Percentiles rank a stretch among this genome's conserved stretches.
phyloP scores from a whole-genome alignment of 2,888 invertebrate genomes.

The Germaria angustata region DNA sequence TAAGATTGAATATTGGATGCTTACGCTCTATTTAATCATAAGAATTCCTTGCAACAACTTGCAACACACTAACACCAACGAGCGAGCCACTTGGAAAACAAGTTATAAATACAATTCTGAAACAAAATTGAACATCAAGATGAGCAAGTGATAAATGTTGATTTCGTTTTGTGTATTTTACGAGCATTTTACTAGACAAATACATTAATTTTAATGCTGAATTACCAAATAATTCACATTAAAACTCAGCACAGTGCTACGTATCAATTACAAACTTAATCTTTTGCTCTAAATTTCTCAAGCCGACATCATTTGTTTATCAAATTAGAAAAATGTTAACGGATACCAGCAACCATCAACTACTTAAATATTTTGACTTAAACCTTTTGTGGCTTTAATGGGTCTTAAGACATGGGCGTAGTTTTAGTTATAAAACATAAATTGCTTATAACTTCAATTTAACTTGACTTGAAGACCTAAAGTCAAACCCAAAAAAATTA shows the following conservation, averaged over 20 bases:
- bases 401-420: constrained; percentile 44
- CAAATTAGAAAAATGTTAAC: constrained; percentile 21
- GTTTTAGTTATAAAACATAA: constrained; percentile 17
- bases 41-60: constrained; percentile 31
- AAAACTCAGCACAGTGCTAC: neutral
- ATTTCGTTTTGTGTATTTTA: neutral
- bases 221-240: neutral
- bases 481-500: constrained; percentile 48
- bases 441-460: constrained; percentile 12
- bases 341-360: constrained; percentile 6
- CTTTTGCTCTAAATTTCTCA: constrained; percentile 44
- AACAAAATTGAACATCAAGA: constrained; percentile 7
- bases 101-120: neutral
- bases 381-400: constrained; percentile 7
- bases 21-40: constrained; percentile 34
- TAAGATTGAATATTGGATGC: neutral
- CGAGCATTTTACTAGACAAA: neutral
- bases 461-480: constrained; percentile 52
- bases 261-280: constrained; percentile 36
- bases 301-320: constrained; percentile 18
- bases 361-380: constrained; percentile 40
- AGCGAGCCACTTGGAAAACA: neutral
- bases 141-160: neutral
- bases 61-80: neutral
- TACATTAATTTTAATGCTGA: neutral